These are phyloP conservation scores for Nasonia longicornis DNA, from an alignment of 1,140 invertebrate species.

Conservation along the genomic window DNA sequence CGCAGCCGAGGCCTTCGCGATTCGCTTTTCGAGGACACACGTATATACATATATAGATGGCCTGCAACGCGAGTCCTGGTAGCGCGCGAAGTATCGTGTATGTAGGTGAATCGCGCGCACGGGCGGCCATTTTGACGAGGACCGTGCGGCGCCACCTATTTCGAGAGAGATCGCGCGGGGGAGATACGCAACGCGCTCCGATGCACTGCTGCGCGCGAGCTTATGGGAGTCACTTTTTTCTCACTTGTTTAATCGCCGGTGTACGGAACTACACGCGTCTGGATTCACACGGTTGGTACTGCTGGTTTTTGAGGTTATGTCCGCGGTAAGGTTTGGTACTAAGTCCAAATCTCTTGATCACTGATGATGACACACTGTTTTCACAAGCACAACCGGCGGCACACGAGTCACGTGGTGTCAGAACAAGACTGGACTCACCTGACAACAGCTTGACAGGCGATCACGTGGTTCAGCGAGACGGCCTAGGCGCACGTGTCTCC, in stretches of 20 bases:
- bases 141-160: slow-evolving; percentile 15
- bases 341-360: background rate
- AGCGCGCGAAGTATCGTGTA: slow-evolving; percentile 5
- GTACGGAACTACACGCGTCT: background rate
- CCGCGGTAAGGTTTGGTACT: background rate
- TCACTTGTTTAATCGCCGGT: background rate
- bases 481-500: slow-evolving; percentile 31
- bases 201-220: background rate
- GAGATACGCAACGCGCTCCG: background rate
- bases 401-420: no score
- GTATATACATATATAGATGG: no score
- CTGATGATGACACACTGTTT: background rate
- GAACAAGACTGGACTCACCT: background rate
- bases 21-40: slow-evolving; percentile 1
- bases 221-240: background rate
- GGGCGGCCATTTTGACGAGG: slow-evolving; percentile 33
- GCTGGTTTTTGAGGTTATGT: background rate
- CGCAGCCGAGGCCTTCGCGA: slow-evolving; percentile 51
- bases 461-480: background rate
- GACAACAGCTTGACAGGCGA: background rate
- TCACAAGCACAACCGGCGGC: background rate
- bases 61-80: background rate
- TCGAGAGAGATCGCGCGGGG: background rate
- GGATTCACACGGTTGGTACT: background rate
- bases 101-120: slow-evolving; percentile 42